Evolutionary conservation across 2,797 vertebrate genomes (phyloP).

Genomic region (Cossypha dichroa): DNA sequence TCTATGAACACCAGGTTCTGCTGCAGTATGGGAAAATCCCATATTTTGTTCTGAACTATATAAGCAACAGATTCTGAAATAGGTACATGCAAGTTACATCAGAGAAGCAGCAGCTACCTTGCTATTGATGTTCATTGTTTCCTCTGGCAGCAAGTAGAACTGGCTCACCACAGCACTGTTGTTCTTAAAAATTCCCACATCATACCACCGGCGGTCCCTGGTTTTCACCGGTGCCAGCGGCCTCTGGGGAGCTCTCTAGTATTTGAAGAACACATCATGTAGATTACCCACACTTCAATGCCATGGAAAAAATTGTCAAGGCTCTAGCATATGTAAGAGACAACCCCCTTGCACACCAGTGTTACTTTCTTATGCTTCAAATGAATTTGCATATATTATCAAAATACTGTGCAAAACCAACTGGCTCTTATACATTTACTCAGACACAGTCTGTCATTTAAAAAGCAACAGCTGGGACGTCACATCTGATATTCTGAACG

Average conservation of each 20-base stretch:
- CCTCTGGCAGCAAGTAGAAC: slow-evolving; percentile 87
- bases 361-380: not conserved
- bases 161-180: slow-evolving; percentile 88
- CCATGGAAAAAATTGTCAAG: not conserved
- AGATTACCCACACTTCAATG: not conserved
- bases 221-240: slow-evolving; percentile 62
- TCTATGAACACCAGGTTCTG: not conserved
- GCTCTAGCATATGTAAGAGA: not conserved
- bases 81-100: accelerated
- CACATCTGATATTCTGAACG: not conserved
- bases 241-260: slow-evolving; percentile 72
- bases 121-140: slow-evolving; percentile 71
- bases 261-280: slow-evolving; percentile 55
- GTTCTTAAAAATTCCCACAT: slow-evolving; percentile 92
- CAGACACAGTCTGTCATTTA: not conserved
- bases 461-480: slow-evolving; percentile 13
- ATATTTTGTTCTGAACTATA: not conserved
- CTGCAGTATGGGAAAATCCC: not conserved
- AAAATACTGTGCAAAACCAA: not conserved
- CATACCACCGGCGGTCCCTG: slow-evolving; percentile 86
- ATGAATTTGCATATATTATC: not conserved
- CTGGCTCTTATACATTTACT: not conserved
- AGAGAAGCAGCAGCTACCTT: slow-evolving; percentile 68
- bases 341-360: not conserved
- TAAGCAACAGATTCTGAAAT: not conserved